Percentiles rank a stretch among this genome's conserved stretches.
These are phyloP conservation scores for Amia ocellicauda DNA, from an alignment of 2,113 vertebrate genomes.

Conservation along the genomic window DNA sequence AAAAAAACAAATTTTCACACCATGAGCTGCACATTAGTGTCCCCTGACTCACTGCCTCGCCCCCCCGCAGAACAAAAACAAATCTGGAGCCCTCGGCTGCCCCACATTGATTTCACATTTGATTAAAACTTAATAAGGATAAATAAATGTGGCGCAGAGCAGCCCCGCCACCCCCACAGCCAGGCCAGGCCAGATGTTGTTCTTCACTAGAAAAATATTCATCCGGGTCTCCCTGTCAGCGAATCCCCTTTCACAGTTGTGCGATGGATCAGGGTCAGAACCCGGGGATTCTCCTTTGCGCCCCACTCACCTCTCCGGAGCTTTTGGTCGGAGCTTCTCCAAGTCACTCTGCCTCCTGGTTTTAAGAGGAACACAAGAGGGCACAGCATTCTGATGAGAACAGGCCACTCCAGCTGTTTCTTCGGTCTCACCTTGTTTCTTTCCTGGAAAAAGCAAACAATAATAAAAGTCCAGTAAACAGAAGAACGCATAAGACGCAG, in stretches of 20 bases:
- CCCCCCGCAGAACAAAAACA: conserved; percentile 23
- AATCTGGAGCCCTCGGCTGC: conserved; percentile 17
- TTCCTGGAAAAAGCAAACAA: too few relatives aligned
- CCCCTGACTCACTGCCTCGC: background rate
- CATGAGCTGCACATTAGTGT: background rate
- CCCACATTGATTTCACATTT: conserved; percentile 60
- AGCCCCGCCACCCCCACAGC: conserved; percentile 35
- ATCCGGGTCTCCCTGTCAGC: conserved; percentile 61
- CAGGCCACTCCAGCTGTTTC: too few relatives aligned
- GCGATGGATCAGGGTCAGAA: conserved; percentile 60
- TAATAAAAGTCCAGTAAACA: too few relatives aligned
- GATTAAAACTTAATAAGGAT: conserved; percentile 65
- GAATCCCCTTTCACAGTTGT: conserved; percentile 59
- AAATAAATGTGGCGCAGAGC: conserved; percentile 50
- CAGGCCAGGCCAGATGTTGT: conserved; percentile 55
- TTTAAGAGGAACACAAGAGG: too few relatives aligned
- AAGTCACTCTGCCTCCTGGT: too few relatives aligned
- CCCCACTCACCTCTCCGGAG: too few relatives aligned
- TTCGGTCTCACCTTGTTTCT: too few relatives aligned
- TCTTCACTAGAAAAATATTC: conserved; percentile 64
- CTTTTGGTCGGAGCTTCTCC: too few relatives aligned
- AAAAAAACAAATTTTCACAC: background rate
- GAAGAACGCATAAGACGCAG: too few relatives aligned
- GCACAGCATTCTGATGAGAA: too few relatives aligned
- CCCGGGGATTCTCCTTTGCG: conserved; percentile 44